phyloP scores from a whole-genome alignment of 2,113 vertebrate genomes.

The Bubalus kerabau region DNA sequence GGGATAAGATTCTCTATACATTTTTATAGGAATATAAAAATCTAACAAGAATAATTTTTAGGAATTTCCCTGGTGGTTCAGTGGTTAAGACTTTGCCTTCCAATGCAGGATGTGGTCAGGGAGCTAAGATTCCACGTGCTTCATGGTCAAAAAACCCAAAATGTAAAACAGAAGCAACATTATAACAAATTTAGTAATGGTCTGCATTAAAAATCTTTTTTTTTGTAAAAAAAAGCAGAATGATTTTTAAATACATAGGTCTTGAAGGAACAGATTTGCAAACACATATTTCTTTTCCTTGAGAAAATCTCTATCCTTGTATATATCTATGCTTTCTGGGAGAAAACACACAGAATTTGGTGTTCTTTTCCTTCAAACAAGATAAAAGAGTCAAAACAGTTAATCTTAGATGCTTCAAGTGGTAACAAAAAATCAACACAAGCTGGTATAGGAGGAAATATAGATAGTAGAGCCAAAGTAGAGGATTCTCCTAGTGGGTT shows the following conservation, averaged over 20 bases:
- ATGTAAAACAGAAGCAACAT: not conserved
- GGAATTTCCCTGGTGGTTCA: not conserved
- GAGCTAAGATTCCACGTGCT: not conserved
- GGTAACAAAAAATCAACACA: not conserved
- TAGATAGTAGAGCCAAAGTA: not conserved
- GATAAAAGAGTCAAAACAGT: conserved; percentile 8
- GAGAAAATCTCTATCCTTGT: not conserved
- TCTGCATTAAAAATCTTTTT: not conserved
- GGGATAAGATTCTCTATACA: not conserved
- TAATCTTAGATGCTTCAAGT: not conserved
- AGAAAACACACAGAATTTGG: not conserved
- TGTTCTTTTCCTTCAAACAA: not conserved
- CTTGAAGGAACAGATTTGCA: not conserved
- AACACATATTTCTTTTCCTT: not conserved
- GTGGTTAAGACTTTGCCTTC: not conserved
- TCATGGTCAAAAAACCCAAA: not conserved
- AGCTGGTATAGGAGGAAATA: not conserved
- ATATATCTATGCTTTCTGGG: not conserved
- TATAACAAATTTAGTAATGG: not conserved
- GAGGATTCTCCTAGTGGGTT: not conserved
- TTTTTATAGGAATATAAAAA: not conserved
- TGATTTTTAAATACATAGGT: not conserved
- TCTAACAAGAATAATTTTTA: not conserved
- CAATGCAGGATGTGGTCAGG: not conserved
- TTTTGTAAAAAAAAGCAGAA: not conserved